Conservation (phyloP, 2,888 invertebrate genomes). For the Pseudoips prasinana region DNA sequence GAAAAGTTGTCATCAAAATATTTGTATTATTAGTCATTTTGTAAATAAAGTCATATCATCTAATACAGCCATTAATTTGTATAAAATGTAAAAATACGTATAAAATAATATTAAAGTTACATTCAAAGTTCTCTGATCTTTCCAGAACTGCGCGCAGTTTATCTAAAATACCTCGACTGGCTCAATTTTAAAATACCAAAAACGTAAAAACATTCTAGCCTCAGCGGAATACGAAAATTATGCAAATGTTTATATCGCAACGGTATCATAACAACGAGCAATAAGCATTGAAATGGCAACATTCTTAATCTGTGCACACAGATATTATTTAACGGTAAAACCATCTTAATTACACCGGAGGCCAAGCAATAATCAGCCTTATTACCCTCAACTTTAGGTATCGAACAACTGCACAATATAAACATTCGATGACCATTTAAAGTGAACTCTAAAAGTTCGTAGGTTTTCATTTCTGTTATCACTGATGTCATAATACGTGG, state of each 20-base stretch:
- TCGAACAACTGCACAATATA: slow-evolving; percentile 34
- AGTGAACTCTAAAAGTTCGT: slow-evolving; percentile 41
- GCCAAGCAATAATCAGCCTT: slow-evolving; percentile 44
- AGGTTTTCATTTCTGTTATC: slow-evolving; percentile 20
- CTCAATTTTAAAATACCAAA: slow-evolving; percentile 11
- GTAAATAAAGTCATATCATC: too few species aligned
- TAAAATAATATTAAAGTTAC: too few species aligned
- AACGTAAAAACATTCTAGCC: slow-evolving; percentile 19
- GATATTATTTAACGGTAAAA: slow-evolving; percentile 51
- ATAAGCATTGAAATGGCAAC: slow-evolving; percentile 54
- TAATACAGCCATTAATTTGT: too few species aligned
- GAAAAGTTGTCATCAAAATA: too few species aligned
- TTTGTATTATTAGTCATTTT: too few species aligned
- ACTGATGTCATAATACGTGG: slow-evolving; percentile 9
- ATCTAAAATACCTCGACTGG: too few species aligned
- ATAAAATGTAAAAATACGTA: too few species aligned
- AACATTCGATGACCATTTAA: slow-evolving; percentile 41
- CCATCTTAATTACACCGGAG: slow-evolving; percentile 8
- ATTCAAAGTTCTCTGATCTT: too few species aligned
- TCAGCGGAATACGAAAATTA: slow-evolving; percentile 27
- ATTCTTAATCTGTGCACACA: slow-evolving; percentile 60
- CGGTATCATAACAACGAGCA: slow-evolving; percentile 41
- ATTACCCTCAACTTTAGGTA: slow-evolving; percentile 38
- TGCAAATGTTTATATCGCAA: slow-evolving; percentile 28
- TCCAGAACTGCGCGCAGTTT: too few species aligned